These are phyloP conservation scores for Copidosoma floridanum DNA, from an alignment of 1,140 invertebrate genomes.

Conservation along the genomic window DNA sequence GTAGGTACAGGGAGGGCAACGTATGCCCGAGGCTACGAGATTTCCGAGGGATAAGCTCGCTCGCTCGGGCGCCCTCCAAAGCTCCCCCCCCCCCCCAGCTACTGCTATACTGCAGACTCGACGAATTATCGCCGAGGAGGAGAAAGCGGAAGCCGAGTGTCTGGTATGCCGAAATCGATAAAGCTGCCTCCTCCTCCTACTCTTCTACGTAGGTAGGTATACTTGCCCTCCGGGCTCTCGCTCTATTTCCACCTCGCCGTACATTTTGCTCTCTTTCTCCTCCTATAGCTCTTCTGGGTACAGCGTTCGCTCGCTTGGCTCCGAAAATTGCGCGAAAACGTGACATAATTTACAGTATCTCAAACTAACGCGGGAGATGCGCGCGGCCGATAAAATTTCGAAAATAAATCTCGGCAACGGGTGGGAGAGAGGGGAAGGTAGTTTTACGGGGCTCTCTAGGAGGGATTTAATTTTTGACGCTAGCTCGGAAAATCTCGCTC, in stretches of 20 bases:
- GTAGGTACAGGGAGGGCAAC: not conserved
- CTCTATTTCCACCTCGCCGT: not conserved
- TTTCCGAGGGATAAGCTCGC: too few species aligned
- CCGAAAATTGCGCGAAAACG: slow-evolving; percentile 11
- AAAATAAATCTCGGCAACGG: not conserved
- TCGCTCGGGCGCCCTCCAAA: not conserved
- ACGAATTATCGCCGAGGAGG: slow-evolving; percentile 25
- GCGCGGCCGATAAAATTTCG: not conserved
- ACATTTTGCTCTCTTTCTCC: not conserved
- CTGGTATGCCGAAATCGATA: slow-evolving; percentile 30
- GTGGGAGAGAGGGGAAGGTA: too few species aligned
- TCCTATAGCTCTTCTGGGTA: too few species aligned
- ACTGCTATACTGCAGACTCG: not conserved
- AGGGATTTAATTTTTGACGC: too few species aligned
- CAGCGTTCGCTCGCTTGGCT: not conserved
- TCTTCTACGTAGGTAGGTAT: not conserved
- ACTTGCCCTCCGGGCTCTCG: not conserved
- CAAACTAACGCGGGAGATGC: not conserved
- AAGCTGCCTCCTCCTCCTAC: slow-evolving; percentile 9
- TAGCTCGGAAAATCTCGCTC: too few species aligned
- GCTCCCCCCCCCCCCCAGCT: too few species aligned
- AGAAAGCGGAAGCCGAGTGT: slow-evolving; percentile 24
- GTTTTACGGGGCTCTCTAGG: too few species aligned
- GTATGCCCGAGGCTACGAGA: not conserved
- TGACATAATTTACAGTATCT: slow-evolving; percentile 13